Percentiles rank a stretch among this genome's conserved stretches.
phyloP scores from a whole-genome alignment of 2,797 vertebrate species.

The Novumbra hubbsi region DNA sequence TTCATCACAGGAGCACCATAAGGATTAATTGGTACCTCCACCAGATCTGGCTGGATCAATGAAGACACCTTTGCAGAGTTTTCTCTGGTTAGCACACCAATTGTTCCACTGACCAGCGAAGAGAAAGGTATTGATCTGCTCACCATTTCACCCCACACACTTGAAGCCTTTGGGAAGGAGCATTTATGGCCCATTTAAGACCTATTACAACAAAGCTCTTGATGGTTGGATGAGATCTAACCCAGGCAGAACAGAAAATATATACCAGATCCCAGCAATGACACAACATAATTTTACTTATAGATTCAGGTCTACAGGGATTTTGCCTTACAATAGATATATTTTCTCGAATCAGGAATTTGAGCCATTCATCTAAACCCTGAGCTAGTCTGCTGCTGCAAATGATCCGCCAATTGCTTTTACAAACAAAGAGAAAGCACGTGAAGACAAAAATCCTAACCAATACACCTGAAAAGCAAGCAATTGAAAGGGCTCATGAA shows the following conservation, averaged over 20 bases:
- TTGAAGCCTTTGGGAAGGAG: constrained; percentile 38
- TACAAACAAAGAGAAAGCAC: constrained; percentile 23
- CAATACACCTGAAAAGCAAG: constrained; percentile 35
- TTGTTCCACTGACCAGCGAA: constrained; percentile 34
- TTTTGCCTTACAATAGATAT: too few relatives aligned
- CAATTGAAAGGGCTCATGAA: constrained; percentile 21
- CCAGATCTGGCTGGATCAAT: constrained; percentile 39
- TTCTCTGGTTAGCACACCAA: constrained; percentile 40
- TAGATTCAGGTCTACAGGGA: constrained; percentile 39
- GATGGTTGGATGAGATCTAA: constrained; percentile 46
- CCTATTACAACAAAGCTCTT: constrained; percentile 38
- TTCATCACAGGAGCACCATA: constrained; percentile 26
- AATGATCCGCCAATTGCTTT: constrained; percentile 16
- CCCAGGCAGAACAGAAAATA: too few relatives aligned
- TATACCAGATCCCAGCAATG: too few relatives aligned
- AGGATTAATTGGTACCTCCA: constrained; percentile 31
- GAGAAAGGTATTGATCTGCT: constrained; percentile 39
- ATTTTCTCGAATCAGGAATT: too few relatives aligned
- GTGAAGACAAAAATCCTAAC: constrained; percentile 30
- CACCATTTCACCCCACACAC: constrained; percentile 42
- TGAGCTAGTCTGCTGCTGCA: constrained; percentile 16
- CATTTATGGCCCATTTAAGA: constrained; percentile 39
- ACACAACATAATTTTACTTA: constrained; percentile 35
- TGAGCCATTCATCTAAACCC: constrained; percentile 25
- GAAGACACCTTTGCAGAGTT: constrained; percentile 36